Evolutionary conservation across 2,797 vertebrate genomes (phyloP).

Genomic region (Tolypeutes matacus): DNA sequence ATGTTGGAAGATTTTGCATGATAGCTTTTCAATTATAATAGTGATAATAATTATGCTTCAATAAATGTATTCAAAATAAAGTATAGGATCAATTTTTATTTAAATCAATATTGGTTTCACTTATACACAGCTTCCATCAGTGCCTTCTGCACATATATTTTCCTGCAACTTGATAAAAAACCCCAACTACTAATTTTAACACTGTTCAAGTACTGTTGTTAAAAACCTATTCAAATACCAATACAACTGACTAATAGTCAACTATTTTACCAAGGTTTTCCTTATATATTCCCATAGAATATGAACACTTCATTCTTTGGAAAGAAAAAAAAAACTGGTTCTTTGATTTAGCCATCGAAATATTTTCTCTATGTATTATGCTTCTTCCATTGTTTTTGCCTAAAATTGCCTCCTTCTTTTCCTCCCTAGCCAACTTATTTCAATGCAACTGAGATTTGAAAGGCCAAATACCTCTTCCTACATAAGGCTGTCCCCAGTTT

Average conservation of each 20-base stretch:
- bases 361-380: not conserved
- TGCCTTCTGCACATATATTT: not conserved
- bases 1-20: slow-evolving; percentile 65
- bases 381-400: not conserved
- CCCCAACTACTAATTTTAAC: not conserved
- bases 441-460: not conserved
- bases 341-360: not conserved
- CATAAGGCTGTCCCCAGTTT: not conserved
- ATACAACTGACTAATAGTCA: not conserved
- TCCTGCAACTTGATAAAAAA: not conserved
- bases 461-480: not conserved
- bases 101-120: not conserved
- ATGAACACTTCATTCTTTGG: not conserved
- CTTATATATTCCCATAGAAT: not conserved
- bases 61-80: not conserved
- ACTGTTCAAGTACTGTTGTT: not conserved
- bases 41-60: slow-evolving; percentile 43
- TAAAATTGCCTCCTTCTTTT: not conserved
- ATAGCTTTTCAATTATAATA: slow-evolving; percentile 67
- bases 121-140: not conserved
- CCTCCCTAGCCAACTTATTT: not conserved
- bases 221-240: not conserved
- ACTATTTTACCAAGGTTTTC: not conserved
- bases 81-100: not conserved
- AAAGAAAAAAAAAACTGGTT: not conserved